Base-by-base conservation (phyloP, 2,797 vertebrate genomes). In the Paedocypris micromegethes region DNA sequence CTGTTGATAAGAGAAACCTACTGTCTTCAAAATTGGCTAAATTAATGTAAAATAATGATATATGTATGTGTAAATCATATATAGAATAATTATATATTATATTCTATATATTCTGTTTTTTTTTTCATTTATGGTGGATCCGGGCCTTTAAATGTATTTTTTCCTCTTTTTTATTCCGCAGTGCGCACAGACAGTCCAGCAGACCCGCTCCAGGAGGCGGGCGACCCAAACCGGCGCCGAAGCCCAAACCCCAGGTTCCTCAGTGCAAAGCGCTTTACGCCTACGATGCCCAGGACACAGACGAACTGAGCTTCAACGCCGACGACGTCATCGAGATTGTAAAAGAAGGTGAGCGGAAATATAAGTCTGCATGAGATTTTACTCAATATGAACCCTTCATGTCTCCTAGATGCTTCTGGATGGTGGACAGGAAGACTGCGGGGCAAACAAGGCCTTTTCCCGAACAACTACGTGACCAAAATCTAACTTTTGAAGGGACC, bases 301-400 rank as follows among this genome's bases (percentile, higher is more conserved):
- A 98, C 0, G 97, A 99, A 84, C 97, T 99, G 67, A 99, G 97
- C 86, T 99, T 99, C 82, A 99, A 99, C 0, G 94, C 96, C 61
- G 92, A 93, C 0, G 96, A 99, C 0, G 0, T 97, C 38, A 99
- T 99, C 0, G 96, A 99, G 42, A 91, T 98, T 62, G 76, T 98
- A 78, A 96, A 91, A 84, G 95, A 99, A 90, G 96, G 97, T 98
- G 75, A 6, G 86, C 23, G 5, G 2, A 0, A 41, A 2, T 9
- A 54, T 5, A 55, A 61, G 5, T 4, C 48, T 47, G 3, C 46
- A 40, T 39, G 5, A 48, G 39, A 2, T 46, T 38, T 42, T 54
- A 5, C 3, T 0, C 39, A 39, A 6, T n/a, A 6, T 7, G 4
- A 2, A 9, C 3, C 23, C 23, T 23, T 23, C 23, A 23, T 23